These are phyloP conservation scores for Agriopis aurantiaria DNA, from an alignment of 2,888 invertebrate genomes.

Conservation along the genomic window DNA sequence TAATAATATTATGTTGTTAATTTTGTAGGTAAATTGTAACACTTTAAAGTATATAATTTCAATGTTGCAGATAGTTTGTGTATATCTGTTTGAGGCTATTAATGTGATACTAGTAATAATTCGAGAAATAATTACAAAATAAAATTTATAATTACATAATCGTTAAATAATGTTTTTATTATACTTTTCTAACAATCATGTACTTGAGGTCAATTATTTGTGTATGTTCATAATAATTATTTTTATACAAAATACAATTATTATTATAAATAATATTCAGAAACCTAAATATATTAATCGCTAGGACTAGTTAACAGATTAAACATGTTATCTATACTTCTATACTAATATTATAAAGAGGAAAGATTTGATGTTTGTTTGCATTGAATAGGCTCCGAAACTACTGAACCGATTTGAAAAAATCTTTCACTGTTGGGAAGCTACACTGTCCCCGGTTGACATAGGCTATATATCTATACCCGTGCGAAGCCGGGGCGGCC, in stretches of 20 bases:
- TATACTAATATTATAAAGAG: too few relatives aligned
- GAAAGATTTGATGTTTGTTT: too few relatives aligned
- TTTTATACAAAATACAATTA: neutral
- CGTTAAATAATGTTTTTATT: neutral
- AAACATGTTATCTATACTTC: neutral
- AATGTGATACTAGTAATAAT: conserved; percentile 70
- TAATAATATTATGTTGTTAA: too few relatives aligned
- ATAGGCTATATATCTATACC: too few relatives aligned
- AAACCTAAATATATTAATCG: conserved; percentile 1
- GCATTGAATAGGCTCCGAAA: too few relatives aligned
- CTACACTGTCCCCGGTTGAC: too few relatives aligned
- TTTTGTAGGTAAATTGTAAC: too few relatives aligned
- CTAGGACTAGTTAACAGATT: conserved; percentile 9
- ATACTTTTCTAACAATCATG: too few relatives aligned
- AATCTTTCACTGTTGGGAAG: too few relatives aligned
- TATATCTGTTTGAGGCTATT: conserved; percentile 52
- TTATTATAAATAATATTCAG: neutral
- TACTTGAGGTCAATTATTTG: neutral
- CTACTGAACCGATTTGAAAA: too few relatives aligned
- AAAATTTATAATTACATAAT: neutral
- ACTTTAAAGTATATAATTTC: neutral
- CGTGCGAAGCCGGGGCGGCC: too few relatives aligned
- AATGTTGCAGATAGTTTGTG: neutral
- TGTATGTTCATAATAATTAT: neutral
- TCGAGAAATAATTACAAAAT: conserved; percentile 19